Conservation (phyloP, 2,113 vertebrate species). For the Pimephales promelas region DNA sequence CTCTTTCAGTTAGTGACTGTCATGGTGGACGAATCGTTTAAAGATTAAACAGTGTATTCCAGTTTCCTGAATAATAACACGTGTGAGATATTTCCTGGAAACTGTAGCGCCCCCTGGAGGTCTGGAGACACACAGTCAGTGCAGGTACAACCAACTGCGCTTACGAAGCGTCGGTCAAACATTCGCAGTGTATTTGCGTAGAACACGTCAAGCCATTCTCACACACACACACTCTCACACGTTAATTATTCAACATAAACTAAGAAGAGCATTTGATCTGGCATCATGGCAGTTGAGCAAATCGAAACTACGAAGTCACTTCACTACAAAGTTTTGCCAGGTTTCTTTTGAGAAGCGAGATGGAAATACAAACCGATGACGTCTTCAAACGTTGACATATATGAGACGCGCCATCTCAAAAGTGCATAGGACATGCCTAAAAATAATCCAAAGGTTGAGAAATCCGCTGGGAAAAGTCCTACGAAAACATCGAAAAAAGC, state of each 20-base stretch:
- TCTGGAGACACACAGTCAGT: too few relatives aligned
- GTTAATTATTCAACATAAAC: background rate
- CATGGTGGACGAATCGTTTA: background rate
- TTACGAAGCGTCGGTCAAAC: background rate
- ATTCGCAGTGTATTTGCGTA: background rate
- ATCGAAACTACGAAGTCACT: slow-evolving; percentile 1
- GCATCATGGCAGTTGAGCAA: background rate
- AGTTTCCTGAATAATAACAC: background rate
- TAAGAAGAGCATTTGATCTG: slow-evolving; percentile 10
- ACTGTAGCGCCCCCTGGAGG: background rate
- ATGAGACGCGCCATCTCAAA: background rate
- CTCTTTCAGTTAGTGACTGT: background rate
- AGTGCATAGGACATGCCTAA: background rate
- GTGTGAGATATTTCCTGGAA: background rate
- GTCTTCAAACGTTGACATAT: background rate
- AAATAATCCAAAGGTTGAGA: background rate
- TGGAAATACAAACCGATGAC: background rate
- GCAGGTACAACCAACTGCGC: too few relatives aligned
- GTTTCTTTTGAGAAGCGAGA: slow-evolving; percentile 17
- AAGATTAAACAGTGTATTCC: background rate
- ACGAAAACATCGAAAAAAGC: background rate
- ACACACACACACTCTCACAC: slow-evolving; percentile 22
- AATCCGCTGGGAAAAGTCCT: background rate
- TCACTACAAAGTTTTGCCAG: background rate
- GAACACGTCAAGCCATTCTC: background rate